Conservation (phyloP, 2,888 invertebrate species). For the Cyclophora punctaria region DNA sequence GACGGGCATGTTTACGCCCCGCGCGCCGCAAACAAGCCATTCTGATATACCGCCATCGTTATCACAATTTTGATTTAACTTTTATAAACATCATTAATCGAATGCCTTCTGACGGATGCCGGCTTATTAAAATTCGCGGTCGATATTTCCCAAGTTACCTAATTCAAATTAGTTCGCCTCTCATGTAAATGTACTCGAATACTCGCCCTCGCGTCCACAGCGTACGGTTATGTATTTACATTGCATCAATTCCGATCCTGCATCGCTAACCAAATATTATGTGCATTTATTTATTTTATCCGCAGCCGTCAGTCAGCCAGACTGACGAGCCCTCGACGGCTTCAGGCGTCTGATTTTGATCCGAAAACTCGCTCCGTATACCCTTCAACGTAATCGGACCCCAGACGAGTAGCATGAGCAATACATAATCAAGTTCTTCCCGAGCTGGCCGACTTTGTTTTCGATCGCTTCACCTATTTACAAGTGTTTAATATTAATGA, state of each 20-base stretch:
- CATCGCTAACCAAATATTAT: slow-evolving; percentile 65
- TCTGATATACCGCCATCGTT: slow-evolving; percentile 41
- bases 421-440: slow-evolving; percentile 37
- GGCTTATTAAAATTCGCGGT: slow-evolving; percentile 20
- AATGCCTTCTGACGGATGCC: slow-evolving; percentile 30
- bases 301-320: slow-evolving; percentile 32
- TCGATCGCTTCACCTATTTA: slow-evolving; percentile 58
- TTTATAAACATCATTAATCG: slow-evolving; percentile 26
- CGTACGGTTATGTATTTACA: slow-evolving; percentile 38
- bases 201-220: slow-evolving; percentile 38
- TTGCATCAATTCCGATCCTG: slow-evolving; percentile 28
- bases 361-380: slow-evolving; percentile 25
- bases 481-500: slow-evolving; percentile 27
- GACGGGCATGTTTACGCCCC: slow-evolving; percentile 27
- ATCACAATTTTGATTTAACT: slow-evolving; percentile 35
- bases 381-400: slow-evolving; percentile 44
- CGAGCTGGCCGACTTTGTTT: slow-evolving; percentile 54
- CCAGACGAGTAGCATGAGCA: slow-evolving; percentile 27
- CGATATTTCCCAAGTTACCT: slow-evolving; percentile 25
- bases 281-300: slow-evolving; percentile 65
- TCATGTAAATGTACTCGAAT: slow-evolving; percentile 46
- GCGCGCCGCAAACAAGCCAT: slow-evolving; percentile 39
- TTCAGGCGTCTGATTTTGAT: slow-evolving; percentile 34
- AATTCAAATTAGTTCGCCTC: slow-evolving; percentile 48
- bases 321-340: slow-evolving; percentile 31